Evolutionary conservation across 92 coral and sea anemone species (phyloP).

Genomic region (Umimayanthus chanpuru): DNA sequence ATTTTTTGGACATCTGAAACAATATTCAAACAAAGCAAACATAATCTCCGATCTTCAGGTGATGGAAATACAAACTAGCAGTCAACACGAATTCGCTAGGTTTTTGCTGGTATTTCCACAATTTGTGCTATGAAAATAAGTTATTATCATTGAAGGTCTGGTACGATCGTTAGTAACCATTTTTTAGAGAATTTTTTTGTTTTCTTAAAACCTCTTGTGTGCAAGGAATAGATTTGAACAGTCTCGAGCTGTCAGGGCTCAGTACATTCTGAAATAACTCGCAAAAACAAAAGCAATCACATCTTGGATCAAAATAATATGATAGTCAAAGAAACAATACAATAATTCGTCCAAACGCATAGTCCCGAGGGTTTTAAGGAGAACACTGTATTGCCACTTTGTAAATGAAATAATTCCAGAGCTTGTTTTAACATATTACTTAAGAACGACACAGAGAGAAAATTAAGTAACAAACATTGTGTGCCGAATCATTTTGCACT

Average conservation of each 20-base stretch:
- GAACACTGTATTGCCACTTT: background rate
- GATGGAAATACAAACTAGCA: background rate
- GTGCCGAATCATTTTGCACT: background rate
- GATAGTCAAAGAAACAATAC: background rate
- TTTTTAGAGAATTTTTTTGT: background rate
- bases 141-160: background rate
- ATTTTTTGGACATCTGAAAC: background rate
- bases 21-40: constrained; percentile 8
- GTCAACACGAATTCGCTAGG: background rate
- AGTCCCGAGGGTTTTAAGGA: constrained; percentile 2
- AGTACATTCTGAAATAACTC: background rate
- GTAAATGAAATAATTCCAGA: background rate
- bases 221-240: background rate
- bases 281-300: background rate
- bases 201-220: background rate
- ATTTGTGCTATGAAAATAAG: background rate
- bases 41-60: background rate
- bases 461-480: background rate
- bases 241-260: background rate
- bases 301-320: background rate
- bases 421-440: background rate
- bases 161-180: background rate
- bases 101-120: background rate
- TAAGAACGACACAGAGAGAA: background rate
- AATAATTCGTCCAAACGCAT: background rate